phyloP scores from a whole-genome alignment of 2,888 invertebrate species.

The Drosophila antonietae region DNA sequence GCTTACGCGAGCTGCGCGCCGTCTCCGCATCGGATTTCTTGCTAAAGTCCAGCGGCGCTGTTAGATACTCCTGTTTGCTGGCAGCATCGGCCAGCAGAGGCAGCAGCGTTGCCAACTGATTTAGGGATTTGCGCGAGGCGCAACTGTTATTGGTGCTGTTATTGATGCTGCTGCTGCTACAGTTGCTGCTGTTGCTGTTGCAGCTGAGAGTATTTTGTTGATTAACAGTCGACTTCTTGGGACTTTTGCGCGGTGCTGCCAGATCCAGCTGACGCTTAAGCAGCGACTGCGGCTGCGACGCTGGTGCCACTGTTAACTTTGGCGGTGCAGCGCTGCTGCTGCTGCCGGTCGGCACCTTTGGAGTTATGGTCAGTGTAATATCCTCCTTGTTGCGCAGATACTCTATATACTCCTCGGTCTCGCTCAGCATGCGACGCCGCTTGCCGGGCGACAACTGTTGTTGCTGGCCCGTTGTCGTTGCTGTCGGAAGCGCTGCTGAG shows the following conservation, averaged over 20 bases:
- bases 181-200: neutral
- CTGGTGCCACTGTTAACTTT: slow-evolving; percentile 21
- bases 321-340: slow-evolving; percentile 20
- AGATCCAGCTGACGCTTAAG: slow-evolving; percentile 77
- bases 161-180: neutral
- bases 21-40: slow-evolving; percentile 64
- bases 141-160: slow-evolving; percentile 2
- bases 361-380: slow-evolving; percentile 83
- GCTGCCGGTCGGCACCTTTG: slow-evolving; percentile 59
- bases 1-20: slow-evolving; percentile 85
- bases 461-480: slow-evolving; percentile 67
- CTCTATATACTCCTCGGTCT: slow-evolving; percentile 84
- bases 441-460: slow-evolving; percentile 55
- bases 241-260: slow-evolving; percentile 67
- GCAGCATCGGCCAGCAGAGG: slow-evolving; percentile 81
- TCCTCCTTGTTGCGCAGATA: slow-evolving; percentile 84
- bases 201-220: slow-evolving; percentile 10
- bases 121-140: slow-evolving; percentile 72
- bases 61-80: slow-evolving; percentile 77
- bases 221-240: slow-evolving; percentile 60
- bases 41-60: slow-evolving; percentile 81
- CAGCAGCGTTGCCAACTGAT: slow-evolving; percentile 79
- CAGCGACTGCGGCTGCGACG: slow-evolving; percentile 48
- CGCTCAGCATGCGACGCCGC: slow-evolving; percentile 78
- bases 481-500: slow-evolving; percentile 68